phyloP scores from a whole-genome alignment of 2,888 invertebrate species.

The Malachius bipustulatus region DNA sequence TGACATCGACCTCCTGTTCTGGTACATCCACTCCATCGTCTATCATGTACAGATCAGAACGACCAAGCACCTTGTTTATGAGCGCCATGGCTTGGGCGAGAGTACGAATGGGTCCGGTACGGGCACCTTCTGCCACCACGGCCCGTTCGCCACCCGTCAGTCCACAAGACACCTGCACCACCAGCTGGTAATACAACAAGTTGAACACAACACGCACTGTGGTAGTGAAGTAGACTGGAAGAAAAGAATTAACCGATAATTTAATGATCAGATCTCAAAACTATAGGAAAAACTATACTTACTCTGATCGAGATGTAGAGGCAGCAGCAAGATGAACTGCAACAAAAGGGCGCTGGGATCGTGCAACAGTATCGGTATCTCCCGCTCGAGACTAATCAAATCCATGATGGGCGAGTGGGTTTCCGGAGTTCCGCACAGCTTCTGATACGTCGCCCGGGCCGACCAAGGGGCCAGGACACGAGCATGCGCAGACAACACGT shows the following conservation, averaged over 20 bases:
- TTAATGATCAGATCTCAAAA: too few relatives aligned
- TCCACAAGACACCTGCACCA: constrained; percentile 64
- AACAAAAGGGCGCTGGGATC: constrained; percentile 80
- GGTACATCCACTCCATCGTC: constrained; percentile 14
- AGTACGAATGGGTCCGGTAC: constrained; percentile 27
- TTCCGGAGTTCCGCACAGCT: constrained; percentile 39
- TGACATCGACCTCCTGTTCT: constrained; percentile 30
- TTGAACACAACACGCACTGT: constrained; percentile 82
- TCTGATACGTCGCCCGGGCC: constrained; percentile 41
- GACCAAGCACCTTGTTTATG: constrained; percentile 40
- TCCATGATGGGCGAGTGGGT: constrained; percentile 26
- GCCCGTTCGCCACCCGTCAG: constrained; percentile 53
- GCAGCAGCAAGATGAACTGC: constrained; percentile 76
- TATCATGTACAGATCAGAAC: constrained; percentile 50
- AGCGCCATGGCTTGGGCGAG: constrained; percentile 35
- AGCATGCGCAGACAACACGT: constrained; percentile 78
- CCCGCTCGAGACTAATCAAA: constrained; percentile 38
- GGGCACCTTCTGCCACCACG: constrained; percentile 28
- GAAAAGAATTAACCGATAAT: too few relatives aligned
- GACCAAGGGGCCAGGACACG: constrained; percentile 56
- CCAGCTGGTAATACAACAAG: constrained; percentile 78
- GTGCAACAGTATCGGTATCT: constrained; percentile 73
- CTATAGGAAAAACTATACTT: constrained; percentile 31
- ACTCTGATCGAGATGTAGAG: constrained; percentile 79
- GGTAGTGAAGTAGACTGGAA: constrained; percentile 75